Evolutionary conservation across 2,797 vertebrate species (phyloP), one percentile per base, ranked within the genome.

Genomic region (Rhinatrema bivittatum): DNA sequence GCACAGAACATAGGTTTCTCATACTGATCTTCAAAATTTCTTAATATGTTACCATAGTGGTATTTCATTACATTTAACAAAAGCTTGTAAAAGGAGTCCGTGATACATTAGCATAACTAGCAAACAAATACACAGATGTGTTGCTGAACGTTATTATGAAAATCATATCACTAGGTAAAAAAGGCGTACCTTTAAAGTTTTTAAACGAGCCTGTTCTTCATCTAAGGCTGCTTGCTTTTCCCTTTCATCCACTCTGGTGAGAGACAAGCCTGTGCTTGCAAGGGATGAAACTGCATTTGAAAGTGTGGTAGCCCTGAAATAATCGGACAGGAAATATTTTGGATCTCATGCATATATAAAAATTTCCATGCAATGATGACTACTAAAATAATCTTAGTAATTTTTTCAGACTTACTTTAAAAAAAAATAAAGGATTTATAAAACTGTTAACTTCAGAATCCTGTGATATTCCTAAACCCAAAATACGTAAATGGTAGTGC

Each of bases 161-260:
- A n/a, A n/a, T n/a, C n/a, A n/a, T n/a, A n/a, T n/a, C n/a, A n/a
- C n/a, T n/a, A n/a, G n/a, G n/a, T n/a, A n/a, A n/a, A n/a, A n/a
- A n/a, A n/a, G n/a, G n/a, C 50, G 6, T 71, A 94, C 93, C 81
- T 94, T 96, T 68, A 96, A 85, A 71, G 90, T 81, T 87, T 90
- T 94, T 50, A 95, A 81, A 56, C 93, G 89, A 29, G 94, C 89
- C 68, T 98, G 95, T 37, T 98, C 95, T 65, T 98, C 95, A 56
- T 98, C 94, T 12, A 98, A 79, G 1, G 95, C 95, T n/a, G 92
- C 95, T 66, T 98, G 95, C 60, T 98, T 98, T 87, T 98, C 95
- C 64, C 95, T 90, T 83, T 98, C 95, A 52, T 98, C 95, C 53
- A 98, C 95, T 86, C 93, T 95, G 37, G 94, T 98, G 70, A 98